phyloP scores from a whole-genome alignment of 1,140 invertebrate species.

The Pomacea maculata region DNA sequence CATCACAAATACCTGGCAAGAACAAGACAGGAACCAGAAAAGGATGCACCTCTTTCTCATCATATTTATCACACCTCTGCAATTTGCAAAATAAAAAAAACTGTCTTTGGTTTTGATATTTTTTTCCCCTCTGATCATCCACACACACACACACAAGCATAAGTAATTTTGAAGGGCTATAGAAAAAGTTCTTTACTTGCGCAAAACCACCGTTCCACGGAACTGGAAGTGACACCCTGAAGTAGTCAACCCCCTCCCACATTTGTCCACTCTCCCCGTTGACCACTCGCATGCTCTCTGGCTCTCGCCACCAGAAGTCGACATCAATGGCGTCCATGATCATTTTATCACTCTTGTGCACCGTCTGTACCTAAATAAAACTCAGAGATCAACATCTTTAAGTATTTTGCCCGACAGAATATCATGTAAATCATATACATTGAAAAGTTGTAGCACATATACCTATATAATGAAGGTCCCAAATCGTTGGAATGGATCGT shows the following conservation, averaged over 20 bases:
- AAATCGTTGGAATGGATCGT: background rate
- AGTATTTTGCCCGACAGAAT: too few relatives aligned
- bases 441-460: too few relatives aligned
- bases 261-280: conserved; percentile 17
- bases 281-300: conserved; percentile 36
- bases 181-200: conserved; percentile 19
- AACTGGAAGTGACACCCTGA: conserved; percentile 34
- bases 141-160: too few relatives aligned
- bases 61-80: too few relatives aligned
- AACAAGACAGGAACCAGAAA: background rate
- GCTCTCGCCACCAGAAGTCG: conserved; percentile 50
- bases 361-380: conserved; percentile 9
- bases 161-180: background rate
- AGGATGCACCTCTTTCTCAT: too few relatives aligned
- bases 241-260: conserved; percentile 26
- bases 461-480: too few relatives aligned
- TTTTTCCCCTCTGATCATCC: too few relatives aligned
- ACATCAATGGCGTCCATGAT: conserved; percentile 45
- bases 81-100: too few relatives aligned
- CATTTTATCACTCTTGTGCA: conserved; percentile 17
- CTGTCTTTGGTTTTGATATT: too few relatives aligned
- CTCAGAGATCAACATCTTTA: background rate
- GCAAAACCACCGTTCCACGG: conserved; percentile 36
- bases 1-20: conserved; percentile 40
- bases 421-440: too few relatives aligned